phyloP scores from a whole-genome alignment of 2,888 invertebrate species.

The Chorisops tibialis region DNA sequence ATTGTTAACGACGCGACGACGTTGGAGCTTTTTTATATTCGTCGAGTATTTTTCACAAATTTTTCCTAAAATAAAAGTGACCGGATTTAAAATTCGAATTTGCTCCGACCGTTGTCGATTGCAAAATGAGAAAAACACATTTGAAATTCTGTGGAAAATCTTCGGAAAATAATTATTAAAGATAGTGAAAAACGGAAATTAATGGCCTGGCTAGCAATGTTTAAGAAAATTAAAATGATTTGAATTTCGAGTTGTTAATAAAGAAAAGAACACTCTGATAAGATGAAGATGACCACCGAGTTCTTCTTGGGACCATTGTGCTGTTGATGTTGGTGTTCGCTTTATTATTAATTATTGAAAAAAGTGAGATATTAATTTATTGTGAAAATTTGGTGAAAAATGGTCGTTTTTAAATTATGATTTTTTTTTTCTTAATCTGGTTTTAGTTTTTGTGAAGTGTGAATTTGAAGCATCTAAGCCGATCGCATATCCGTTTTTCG shows the following conservation, averaged over 20 bases:
- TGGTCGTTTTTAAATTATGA: too few relatives aligned
- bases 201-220: not conserved
- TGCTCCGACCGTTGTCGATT: too few relatives aligned
- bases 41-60: constrained; percentile 9
- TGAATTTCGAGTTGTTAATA: not conserved
- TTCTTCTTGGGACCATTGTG: constrained; percentile 12
- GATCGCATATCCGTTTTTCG: not conserved
- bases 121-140: not conserved
- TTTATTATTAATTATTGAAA: not conserved
- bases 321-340: constrained; percentile 1
- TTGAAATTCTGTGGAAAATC: too few relatives aligned
- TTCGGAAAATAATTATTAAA: too few relatives aligned
- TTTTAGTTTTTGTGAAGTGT: too few relatives aligned
- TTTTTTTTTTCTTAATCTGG: too few relatives aligned
- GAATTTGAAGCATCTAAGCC: not conserved
- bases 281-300: constrained; percentile 25
- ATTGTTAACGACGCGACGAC: constrained; percentile 35
- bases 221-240: not conserved
- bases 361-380: not conserved
- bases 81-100: too few relatives aligned
- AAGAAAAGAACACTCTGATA: constrained; percentile 2
- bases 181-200: too few relatives aligned
- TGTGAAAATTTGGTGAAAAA: not conserved
- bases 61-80: too few relatives aligned
- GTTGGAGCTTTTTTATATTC: constrained; percentile 23